Percentiles rank a stretch among this genome's conserved stretches.
Conservation (phyloP, 1,140 invertebrate species). For the Drosophila biarmipes region DNA sequence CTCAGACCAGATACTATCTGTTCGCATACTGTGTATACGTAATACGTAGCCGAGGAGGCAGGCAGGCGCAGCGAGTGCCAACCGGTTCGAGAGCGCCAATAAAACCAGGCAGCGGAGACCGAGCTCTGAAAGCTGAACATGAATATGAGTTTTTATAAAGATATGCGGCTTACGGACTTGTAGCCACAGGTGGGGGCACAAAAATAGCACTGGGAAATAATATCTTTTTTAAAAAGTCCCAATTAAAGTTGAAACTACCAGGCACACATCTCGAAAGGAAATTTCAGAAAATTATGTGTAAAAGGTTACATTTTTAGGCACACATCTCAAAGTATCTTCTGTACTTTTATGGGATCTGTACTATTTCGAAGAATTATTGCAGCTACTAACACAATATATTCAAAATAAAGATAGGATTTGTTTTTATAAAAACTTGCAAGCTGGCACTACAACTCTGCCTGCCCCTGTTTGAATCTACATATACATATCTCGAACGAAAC, state of each 20-base stretch:
- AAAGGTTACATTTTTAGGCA: no score
- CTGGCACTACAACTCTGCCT: no score
- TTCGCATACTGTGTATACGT: slow-evolving; percentile 51
- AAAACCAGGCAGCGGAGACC: slow-evolving; percentile 20
- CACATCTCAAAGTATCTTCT: no score
- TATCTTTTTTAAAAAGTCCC: not conserved
- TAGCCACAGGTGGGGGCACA: slow-evolving; percentile 10
- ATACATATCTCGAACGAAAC: slow-evolving; percentile 44
- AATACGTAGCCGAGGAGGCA: slow-evolving; percentile 30
- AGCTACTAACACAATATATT: no score
- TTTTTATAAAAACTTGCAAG: no score
- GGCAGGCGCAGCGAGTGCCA: slow-evolving; percentile 53
- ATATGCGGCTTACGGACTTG: slow-evolving; percentile 10
- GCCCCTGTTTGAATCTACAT: not conserved
- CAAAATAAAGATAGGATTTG: not conserved
- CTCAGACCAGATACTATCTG: slow-evolving; percentile 53
- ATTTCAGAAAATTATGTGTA: no score
- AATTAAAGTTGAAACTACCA: no score
- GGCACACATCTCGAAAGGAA: no score
- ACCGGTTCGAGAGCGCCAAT: slow-evolving; percentile 49
- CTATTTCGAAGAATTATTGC: no score
- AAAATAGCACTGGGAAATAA: slow-evolving; percentile 8
- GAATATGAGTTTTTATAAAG: slow-evolving; percentile 25
- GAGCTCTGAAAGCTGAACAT: slow-evolving; percentile 31
- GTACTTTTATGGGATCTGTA: no score